Conservation (phyloP, 2,113 vertebrate genomes). For the Centropus unirufus region DNA sequence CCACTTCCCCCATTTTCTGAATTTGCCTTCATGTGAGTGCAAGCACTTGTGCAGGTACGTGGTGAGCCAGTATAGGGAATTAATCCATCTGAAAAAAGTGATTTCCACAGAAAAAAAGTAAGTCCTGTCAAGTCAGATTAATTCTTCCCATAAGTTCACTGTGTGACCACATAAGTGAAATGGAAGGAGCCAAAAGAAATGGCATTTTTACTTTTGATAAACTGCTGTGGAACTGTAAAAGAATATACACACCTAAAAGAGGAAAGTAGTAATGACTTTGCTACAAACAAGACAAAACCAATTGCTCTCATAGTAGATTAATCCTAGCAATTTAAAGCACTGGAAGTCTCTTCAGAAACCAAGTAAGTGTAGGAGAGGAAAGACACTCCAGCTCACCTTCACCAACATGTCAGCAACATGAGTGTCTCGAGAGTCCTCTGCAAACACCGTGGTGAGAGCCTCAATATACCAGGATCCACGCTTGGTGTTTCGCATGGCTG, state of each 20-base stretch:
- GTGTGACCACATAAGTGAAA: fast-evolving
- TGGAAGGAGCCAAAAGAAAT: not conserved
- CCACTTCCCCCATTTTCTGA: not conserved
- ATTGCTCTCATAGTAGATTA: not conserved
- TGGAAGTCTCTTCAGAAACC: not conserved
- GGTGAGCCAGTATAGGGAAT: not conserved
- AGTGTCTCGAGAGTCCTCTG: constrained; percentile 83
- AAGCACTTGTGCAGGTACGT: not conserved
- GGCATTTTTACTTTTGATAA: not conserved
- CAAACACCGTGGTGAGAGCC: constrained; percentile 87
- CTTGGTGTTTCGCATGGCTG: constrained; percentile 95
- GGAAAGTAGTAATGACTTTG: not conserved
- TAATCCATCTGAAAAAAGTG: not conserved
- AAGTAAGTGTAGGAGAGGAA: not conserved
- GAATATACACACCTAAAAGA: fast-evolving
- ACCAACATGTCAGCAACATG: constrained; percentile 96
- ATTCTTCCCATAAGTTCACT: not conserved
- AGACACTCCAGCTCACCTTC: constrained; percentile 78
- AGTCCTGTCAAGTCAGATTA: not conserved
- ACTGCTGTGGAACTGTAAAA: not conserved
- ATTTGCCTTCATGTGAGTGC: not conserved
- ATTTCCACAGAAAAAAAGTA: not conserved
- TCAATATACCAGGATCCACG: constrained; percentile 96
- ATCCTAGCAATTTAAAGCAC: not conserved
- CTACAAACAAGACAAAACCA: not conserved